These are phyloP conservation scores for Pilophorus perplexus DNA, from an alignment of 2,888 invertebrate genomes.

Conservation along the genomic window DNA sequence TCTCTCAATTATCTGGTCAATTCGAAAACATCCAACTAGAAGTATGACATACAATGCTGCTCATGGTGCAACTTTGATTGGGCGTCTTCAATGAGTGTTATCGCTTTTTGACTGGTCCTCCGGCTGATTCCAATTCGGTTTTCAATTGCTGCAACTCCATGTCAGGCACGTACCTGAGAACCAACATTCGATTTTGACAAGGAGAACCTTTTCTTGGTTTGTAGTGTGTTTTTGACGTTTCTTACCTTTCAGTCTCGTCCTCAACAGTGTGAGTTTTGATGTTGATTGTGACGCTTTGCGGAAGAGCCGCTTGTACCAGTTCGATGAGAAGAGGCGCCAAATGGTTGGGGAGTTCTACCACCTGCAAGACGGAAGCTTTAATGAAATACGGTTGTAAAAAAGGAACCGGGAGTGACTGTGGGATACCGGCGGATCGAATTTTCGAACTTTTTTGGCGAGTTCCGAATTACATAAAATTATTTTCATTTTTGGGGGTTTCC, in stretches of 20 bases:
- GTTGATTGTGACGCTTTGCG: conserved; percentile 72
- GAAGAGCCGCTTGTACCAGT: conserved; percentile 68
- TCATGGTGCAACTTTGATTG: no score
- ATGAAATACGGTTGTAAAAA: no score
- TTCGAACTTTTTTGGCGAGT: not conserved
- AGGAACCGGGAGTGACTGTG: no score
- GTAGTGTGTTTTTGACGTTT: no score
- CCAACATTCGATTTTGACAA: conserved; percentile 50
- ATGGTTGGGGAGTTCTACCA: conserved; percentile 62
- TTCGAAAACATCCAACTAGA: no score
- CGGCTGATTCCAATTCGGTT: conserved; percentile 68
- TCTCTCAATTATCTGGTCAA: no score
- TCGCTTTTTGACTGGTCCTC: conserved; percentile 57
- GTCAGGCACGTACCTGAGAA: conserved; percentile 80
- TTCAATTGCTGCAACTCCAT: conserved; percentile 72
- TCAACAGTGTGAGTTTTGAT: conserved; percentile 56
- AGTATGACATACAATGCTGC: no score
- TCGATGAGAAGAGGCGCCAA: conserved; percentile 70
- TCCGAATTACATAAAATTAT: no score
- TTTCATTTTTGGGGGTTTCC: no score
- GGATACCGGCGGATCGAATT: not conserved
- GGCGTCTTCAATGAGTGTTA: no score
- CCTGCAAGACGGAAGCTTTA: no score
- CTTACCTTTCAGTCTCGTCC: conserved; percentile 52
- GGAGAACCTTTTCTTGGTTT: no score